Evolutionary conservation across 2,113 vertebrate species (phyloP), one percentile per base, ranked within the genome.

Genomic region (Shinisaurus crocodilurus): DNA sequence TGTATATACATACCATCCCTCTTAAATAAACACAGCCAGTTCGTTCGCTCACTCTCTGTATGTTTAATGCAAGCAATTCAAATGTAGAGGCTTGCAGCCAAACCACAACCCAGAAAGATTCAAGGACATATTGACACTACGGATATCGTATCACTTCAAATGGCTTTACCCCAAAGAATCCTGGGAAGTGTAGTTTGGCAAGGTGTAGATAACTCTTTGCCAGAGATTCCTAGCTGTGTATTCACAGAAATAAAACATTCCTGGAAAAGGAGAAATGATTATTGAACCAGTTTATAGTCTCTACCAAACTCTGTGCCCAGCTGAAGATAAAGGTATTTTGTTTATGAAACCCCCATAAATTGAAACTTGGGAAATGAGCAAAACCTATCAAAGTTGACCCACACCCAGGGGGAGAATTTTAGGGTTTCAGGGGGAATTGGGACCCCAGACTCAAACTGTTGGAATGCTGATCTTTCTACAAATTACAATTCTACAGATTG

Each of bases 1-100:
- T 93, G 90, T 80, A 34, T 93, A 95, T 0, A 0, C 94, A 96
- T 95, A 94, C 95, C 94, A 94, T 88, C 60, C 0, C 86, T 92
- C 91, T 88, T 92, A 88, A 10, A 82, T 76, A 37, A 94, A 96
- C 95, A 95, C 91, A 95, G 94, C 86, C 6, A 0, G 91, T 3
- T 77, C 13, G 6, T 57, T 34, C 27, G 25, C 81, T 37, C 50
- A 23, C 34, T 57, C 85, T 90, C 93, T 95, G 93, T 67, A 16
- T 69, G 1, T 70, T 50, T 87, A 92, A 82, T 81, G 48, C 88
- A 91, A 57, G 86, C 89, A 83, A 34, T 69, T 60, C 34, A 67
- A 37, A 40, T 60, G 25, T 37, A 34, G 60, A 79, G 27, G 25
- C 48, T 18, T 37, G 27, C 16, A 65, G 74, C 12, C 85, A 81